phyloP scores from a whole-genome alignment of 2,797 vertebrate species.

The Valencia hispanica region DNA sequence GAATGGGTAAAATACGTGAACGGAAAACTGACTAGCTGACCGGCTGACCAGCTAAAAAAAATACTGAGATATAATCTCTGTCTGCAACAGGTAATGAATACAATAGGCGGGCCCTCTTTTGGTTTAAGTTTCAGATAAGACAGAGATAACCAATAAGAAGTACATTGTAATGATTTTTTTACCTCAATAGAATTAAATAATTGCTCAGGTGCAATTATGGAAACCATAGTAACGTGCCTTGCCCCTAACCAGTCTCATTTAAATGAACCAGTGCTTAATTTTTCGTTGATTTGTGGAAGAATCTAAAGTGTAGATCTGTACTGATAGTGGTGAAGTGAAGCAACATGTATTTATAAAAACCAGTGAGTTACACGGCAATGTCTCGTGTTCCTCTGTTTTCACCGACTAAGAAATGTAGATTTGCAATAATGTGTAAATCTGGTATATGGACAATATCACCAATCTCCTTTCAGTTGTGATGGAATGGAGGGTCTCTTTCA shows the following conservation, averaged over 20 bases:
- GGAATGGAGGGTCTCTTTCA: not conserved
- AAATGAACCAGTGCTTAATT: not conserved
- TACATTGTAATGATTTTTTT: not conserved
- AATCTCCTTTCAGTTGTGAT: not conserved
- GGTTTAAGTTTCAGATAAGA: no score
- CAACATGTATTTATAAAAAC: not conserved
- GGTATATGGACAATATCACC: not conserved
- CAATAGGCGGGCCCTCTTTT: no score
- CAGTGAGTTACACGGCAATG: not conserved
- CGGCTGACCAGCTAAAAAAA: not conserved
- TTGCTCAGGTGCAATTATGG: not conserved
- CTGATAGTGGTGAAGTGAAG: not conserved
- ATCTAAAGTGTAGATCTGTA: not conserved
- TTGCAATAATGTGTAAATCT: not conserved
- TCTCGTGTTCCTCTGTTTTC: not conserved
- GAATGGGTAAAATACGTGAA: not conserved
- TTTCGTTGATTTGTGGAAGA: no score
- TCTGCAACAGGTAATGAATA: not conserved
- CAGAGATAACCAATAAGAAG: not conserved
- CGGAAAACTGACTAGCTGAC: no score
- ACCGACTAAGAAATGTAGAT: not conserved
- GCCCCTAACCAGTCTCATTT: not conserved
- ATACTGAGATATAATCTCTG: not conserved
- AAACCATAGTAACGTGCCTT: not conserved
- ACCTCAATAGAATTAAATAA: not conserved